A percentile compares a stretch with the other conserved stretches of the same genome.
These are phyloP conservation scores for Porites evermanni DNA, from an alignment of 92 coral and sea anemone species.

Conservation along the genomic window DNA sequence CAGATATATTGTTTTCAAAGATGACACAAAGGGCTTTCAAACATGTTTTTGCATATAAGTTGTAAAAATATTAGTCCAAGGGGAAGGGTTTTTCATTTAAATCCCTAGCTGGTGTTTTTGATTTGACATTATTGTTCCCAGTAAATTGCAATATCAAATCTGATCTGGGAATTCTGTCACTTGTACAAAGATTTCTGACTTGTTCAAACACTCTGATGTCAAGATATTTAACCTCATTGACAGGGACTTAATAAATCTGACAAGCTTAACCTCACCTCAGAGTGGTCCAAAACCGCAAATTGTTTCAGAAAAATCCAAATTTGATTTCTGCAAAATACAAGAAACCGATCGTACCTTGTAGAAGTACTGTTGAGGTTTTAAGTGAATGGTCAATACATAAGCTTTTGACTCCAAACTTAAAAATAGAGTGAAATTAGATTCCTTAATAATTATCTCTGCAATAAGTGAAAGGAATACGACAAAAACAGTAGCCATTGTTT, in stretches of 20 bases:
- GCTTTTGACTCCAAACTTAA: too few relatives aligned
- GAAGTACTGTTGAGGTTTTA: too few relatives aligned
- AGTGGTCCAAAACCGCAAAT: too few relatives aligned
- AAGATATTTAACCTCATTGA: slow-evolving; percentile 33
- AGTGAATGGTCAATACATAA: too few relatives aligned
- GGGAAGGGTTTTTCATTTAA: not conserved
- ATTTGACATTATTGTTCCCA: not conserved
- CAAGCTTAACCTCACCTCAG: not conserved
- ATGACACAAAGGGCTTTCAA: not conserved
- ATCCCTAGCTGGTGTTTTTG: not conserved
- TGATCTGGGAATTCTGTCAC: slow-evolving; percentile 1
- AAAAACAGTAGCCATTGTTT: not conserved
- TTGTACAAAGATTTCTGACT: not conserved
- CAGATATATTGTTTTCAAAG: slow-evolving; percentile 20
- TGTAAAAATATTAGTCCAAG: slow-evolving; percentile 10
- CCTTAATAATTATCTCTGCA: too few relatives aligned
- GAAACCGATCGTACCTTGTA: too few relatives aligned
- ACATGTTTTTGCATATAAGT: slow-evolving; percentile 9
- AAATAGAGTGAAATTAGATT: too few relatives aligned
- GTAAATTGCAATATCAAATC: not conserved
- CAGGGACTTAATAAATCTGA: not conserved
- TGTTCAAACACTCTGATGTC: slow-evolving; percentile 20
- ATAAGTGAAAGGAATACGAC: not conserved
- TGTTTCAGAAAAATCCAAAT: too few relatives aligned
- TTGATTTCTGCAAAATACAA: too few relatives aligned